phyloP scores from a whole-genome alignment of 2,888 invertebrate species.

The Ernsta delagoae region DNA sequence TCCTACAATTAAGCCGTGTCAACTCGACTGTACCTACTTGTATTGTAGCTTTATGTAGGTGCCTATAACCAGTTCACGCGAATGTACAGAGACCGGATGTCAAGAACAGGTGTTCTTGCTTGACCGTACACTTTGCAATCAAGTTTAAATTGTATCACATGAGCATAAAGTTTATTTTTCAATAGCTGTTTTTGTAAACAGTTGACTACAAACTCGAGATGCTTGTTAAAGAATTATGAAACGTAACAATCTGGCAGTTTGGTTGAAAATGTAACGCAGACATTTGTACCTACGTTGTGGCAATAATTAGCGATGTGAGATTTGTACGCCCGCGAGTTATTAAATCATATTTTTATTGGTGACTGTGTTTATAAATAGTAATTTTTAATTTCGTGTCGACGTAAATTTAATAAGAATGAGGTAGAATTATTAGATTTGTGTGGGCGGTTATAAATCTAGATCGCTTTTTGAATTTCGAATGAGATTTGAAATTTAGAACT shows the following conservation, averaged over 20 bases:
- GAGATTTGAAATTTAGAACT: neutral
- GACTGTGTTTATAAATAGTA: slow-evolving; percentile 37
- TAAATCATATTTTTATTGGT: slow-evolving; percentile 38
- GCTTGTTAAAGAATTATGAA: neutral
- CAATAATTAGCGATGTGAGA: slow-evolving; percentile 36
- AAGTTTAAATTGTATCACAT: slow-evolving; percentile 1
- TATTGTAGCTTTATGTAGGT: no score
- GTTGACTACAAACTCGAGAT: slow-evolving; percentile 13
- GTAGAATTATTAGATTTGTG: slow-evolving; percentile 6
- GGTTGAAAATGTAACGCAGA: neutral
- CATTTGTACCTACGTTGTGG: slow-evolving; percentile 22
- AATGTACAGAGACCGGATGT: slow-evolving; percentile 54
- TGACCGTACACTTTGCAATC: slow-evolving; percentile 44
- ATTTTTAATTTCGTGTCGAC: slow-evolving; percentile 31
- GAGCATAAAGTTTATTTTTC: slow-evolving; percentile 1
- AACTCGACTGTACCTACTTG: slow-evolving; percentile 31
- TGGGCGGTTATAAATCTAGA: slow-evolving; percentile 4
- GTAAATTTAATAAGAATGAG: slow-evolving; percentile 26
- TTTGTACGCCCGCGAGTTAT: slow-evolving; percentile 36
- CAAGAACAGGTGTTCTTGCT: slow-evolving; percentile 60
- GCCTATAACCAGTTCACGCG: slow-evolving; percentile 30
- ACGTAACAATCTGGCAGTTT: neutral
- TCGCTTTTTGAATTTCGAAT: neutral
- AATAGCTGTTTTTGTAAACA: neutral
- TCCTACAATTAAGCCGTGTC: slow-evolving; percentile 36